These are phyloP conservation scores for Lagopus muta DNA, from an alignment of 2,113 vertebrate species.

Conservation along the genomic window DNA sequence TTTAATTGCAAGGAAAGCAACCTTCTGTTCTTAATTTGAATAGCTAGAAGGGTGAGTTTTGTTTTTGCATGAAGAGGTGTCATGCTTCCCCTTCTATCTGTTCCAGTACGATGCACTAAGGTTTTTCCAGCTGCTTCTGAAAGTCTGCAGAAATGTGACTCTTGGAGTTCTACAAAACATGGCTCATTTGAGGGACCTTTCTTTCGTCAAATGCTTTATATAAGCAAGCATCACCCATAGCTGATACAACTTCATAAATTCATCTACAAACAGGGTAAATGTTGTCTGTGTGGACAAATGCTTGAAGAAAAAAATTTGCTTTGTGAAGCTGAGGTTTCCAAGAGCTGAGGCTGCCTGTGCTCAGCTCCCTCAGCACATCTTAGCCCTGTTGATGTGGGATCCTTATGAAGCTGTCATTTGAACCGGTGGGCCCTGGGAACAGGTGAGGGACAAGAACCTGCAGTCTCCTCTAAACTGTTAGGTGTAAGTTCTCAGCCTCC, in stretches of 20 bases:
- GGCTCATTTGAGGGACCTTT: neutral
- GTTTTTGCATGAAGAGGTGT: neutral
- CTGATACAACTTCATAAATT: neutral
- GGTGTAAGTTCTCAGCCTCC: neutral
- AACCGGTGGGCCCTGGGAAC: neutral
- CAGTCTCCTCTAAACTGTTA: rapidly evolving
- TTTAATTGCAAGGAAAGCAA: neutral
- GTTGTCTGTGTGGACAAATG: neutral
- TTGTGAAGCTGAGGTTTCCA: neutral
- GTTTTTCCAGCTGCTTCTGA: neutral
- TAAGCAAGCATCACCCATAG: rapidly evolving
- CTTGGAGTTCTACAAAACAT: neutral
- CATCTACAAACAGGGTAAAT: neutral
- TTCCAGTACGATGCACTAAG: neutral
- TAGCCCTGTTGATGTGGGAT: neutral
- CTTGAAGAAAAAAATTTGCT: neutral
- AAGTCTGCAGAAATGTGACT: neutral
- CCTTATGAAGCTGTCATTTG: neutral
- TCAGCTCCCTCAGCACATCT: rapidly evolving
- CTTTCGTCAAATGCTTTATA: neutral
- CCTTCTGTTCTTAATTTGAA: neutral
- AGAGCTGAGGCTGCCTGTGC: neutral
- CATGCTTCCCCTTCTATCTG: neutral
- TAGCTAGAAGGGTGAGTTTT: neutral
- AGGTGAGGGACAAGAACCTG: neutral